Conservation (phyloP, 2,113 vertebrate species). For the Siphamia tubifer region DNA sequence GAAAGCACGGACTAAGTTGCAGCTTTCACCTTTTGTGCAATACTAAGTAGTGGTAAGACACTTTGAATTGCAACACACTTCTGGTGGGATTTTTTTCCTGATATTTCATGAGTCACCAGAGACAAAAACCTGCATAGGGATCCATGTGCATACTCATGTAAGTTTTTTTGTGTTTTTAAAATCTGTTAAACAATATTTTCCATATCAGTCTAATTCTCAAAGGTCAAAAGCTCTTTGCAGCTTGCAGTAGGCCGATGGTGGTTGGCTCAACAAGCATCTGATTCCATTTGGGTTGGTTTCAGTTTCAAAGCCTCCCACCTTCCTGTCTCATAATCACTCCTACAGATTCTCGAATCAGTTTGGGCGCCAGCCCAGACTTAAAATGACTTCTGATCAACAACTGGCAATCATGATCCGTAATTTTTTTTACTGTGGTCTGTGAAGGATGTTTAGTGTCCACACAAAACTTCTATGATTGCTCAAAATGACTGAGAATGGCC, state of each 20-base stretch:
- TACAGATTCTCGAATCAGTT: conserved; percentile 61
- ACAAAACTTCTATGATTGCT: conserved; percentile 32
- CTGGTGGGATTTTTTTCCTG: not conserved
- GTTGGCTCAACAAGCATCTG: conserved; percentile 66
- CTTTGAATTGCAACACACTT: not conserved
- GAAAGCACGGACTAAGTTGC: conserved; percentile 1
- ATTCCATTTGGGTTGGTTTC: conserved; percentile 74
- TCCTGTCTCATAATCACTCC: conserved; percentile 72
- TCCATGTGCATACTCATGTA: conserved; percentile 8
- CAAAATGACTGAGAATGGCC: conserved; percentile 25
- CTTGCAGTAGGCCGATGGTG: conserved; percentile 57
- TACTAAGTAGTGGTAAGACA: not conserved
- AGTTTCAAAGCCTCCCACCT: conserved; percentile 76
- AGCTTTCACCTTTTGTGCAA: not conserved
- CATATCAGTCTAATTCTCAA: conserved; percentile 67
- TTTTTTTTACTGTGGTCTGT: conserved; percentile 13
- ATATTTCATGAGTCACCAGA: not conserved
- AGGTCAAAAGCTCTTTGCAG: conserved; percentile 67
- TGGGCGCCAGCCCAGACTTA: not conserved
- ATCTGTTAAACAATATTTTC: conserved; percentile 61
- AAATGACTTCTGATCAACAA: conserved; percentile 50
- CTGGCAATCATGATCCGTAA: conserved; percentile 9
- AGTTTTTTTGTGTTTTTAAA: conserved; percentile 15
- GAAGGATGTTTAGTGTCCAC: conserved; percentile 36
- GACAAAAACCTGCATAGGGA: not conserved